Percentiles rank a stretch among this genome's conserved stretches.
Evolutionary conservation across 2,888 invertebrate species (phyloP).

Genomic region (Nysson spinosus): DNA sequence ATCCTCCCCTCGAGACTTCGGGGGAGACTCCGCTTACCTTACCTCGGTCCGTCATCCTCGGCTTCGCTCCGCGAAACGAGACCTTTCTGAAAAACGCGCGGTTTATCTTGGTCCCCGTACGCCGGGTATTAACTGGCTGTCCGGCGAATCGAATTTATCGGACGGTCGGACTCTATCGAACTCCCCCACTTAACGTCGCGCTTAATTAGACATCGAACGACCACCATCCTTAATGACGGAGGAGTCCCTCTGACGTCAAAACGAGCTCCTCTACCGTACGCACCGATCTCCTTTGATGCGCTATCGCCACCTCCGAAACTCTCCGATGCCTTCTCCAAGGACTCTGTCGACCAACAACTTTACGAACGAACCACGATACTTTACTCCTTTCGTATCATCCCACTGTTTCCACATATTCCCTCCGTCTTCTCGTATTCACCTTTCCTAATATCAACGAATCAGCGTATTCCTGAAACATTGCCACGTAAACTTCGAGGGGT

Average conservation of each 20-base stretch:
- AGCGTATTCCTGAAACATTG: too few species aligned
- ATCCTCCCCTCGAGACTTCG: constrained; percentile 28
- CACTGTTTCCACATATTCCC: too few species aligned
- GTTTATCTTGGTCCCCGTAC: constrained; percentile 54
- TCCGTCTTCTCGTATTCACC: too few species aligned
- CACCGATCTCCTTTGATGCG: constrained; percentile 41
- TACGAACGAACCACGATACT: too few species aligned
- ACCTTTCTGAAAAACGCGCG: constrained; percentile 57
- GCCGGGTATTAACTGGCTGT: constrained; percentile 68
- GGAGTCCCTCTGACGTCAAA: constrained; percentile 54
- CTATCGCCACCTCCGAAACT: constrained; percentile 24
- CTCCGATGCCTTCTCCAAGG: neutral
- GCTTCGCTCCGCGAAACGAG: constrained; percentile 55
- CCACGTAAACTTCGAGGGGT: too few species aligned
- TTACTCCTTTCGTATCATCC: too few species aligned
- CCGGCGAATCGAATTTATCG: constrained; percentile 68
- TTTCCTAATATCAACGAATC: too few species aligned
- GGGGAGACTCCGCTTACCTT: constrained; percentile 46
- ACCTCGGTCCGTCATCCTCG: constrained; percentile 62
- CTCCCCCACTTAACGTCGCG: constrained; percentile 64
- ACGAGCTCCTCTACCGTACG: constrained; percentile 30
- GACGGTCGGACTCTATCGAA: constrained; percentile 63
- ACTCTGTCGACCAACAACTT: too few species aligned
- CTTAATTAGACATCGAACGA: constrained; percentile 62
- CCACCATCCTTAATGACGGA: constrained; percentile 61